These are phyloP conservation scores for Podiceps cristatus DNA, from an alignment of 2,113 vertebrate genomes.

Conservation along the genomic window DNA sequence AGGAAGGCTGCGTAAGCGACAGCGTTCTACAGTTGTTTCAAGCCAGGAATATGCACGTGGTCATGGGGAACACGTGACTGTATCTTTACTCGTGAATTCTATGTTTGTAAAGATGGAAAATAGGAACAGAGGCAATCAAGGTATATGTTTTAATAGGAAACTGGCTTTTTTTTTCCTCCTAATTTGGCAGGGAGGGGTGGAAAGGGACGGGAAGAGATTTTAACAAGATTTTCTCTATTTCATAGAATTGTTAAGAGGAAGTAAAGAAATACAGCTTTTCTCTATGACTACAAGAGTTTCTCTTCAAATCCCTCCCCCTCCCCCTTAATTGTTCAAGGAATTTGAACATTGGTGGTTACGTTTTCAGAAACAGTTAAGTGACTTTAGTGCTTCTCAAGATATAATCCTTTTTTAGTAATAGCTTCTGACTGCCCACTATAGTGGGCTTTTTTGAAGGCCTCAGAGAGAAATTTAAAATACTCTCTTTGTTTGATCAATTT, in stretches of 20 bases:
- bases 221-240: not conserved
- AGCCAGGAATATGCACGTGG: not conserved
- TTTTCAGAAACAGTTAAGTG: not conserved
- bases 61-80: rapidly evolving
- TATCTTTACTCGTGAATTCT: not conserved
- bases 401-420: not conserved
- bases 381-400: not conserved
- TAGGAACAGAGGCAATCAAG: not conserved
- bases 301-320: not conserved
- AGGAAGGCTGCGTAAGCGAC: not conserved
- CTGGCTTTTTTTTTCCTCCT: not conserved
- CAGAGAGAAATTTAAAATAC: not conserved
- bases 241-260: not conserved
- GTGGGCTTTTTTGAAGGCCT: not conserved
- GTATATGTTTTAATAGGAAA: not conserved
- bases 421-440: not conserved
- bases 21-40: not conserved
- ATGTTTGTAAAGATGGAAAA: not conserved
- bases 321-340: not conserved
- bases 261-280: not conserved
- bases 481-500: not conserved
- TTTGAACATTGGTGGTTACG: not conserved
- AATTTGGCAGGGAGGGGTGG: not conserved
- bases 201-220: not conserved
- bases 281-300: not conserved